Evolutionary conservation across 2,113 vertebrate species (phyloP).

Genomic region (Mastomys natalensis): DNA sequence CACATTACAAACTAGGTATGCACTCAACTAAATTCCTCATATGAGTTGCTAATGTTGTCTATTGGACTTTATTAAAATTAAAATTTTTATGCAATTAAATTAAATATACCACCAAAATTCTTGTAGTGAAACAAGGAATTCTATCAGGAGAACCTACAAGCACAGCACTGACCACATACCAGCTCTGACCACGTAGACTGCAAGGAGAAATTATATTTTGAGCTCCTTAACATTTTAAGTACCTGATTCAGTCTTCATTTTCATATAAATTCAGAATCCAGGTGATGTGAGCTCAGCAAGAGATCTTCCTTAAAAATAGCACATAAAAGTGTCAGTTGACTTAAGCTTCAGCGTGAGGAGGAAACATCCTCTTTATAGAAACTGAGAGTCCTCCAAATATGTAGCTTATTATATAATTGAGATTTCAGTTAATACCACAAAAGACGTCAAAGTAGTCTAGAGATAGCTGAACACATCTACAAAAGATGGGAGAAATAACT

Average conservation of each 20-base stretch:
- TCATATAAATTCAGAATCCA: slow-evolving; percentile 18
- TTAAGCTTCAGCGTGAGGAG: not conserved
- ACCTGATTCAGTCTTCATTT: not conserved
- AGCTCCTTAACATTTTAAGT: slow-evolving; percentile 17
- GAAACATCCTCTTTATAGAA: slow-evolving; percentile 3
- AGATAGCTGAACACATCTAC: not conserved
- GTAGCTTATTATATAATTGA: not conserved
- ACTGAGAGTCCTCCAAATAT: not conserved
- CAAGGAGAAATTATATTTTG: not conserved
- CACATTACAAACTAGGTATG: not conserved
- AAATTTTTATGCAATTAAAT: not conserved
- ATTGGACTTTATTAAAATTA: not conserved
- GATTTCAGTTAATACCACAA: slow-evolving; percentile 21
- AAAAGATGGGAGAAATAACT: not conserved
- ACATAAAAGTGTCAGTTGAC: not conserved
- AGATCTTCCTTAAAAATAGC: not conserved
- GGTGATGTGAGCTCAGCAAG: not conserved
- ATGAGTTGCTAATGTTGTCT: not conserved
- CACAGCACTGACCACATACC: not conserved
- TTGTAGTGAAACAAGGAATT: not conserved
- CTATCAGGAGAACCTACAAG: not conserved
- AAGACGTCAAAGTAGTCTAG: not conserved
- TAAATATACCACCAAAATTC: not conserved
- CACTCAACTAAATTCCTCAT: not conserved
- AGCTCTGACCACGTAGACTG: not conserved